Percentiles rank a stretch among this genome's conserved stretches.
These are phyloP conservation scores for Ischnus inquisitorius DNA, from an alignment of 2,888 invertebrate species.

Conservation along the genomic window DNA sequence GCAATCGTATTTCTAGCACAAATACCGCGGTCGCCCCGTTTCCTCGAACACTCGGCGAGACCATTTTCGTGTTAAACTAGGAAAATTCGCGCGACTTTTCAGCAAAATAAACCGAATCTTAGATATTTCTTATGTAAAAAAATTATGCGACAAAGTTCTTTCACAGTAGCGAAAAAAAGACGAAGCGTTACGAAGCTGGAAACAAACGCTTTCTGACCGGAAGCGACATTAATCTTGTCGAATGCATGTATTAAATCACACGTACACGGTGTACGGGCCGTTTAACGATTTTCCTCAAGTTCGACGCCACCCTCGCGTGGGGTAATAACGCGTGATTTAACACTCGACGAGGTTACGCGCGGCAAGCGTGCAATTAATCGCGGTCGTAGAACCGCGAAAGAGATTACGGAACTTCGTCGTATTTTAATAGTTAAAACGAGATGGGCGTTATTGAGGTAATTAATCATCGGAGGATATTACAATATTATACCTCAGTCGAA, in stretches of 20 bases:
- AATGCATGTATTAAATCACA: neutral
- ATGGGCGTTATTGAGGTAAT: neutral
- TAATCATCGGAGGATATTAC: neutral
- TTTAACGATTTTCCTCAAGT: neutral
- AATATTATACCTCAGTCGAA: neutral
- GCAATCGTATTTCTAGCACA: slow-evolving; percentile 13
- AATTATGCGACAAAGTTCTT: neutral
- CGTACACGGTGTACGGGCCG: neutral
- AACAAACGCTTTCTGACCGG: too few species aligned
- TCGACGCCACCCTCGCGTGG: neutral
- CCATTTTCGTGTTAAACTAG: neutral
- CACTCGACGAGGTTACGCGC: slow-evolving; percentile 26
- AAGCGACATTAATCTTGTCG: neutral
- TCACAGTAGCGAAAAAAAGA: neutral
- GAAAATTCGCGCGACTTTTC: neutral
- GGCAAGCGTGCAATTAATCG: slow-evolving; percentile 51
- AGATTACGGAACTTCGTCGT: neutral
- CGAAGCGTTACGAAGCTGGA: too few species aligned
- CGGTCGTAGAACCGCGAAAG: slow-evolving; percentile 17
- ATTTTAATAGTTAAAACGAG: neutral
- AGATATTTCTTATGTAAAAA: too few species aligned
- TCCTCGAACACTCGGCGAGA: slow-evolving; percentile 4
- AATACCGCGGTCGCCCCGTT: neutral
- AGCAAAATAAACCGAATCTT: too few species aligned
- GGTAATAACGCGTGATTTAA: slow-evolving; percentile 42